These are phyloP conservation scores for Blastomussa wellsi DNA, from an alignment of 92 coral and sea anemone species.

Conservation along the genomic window DNA sequence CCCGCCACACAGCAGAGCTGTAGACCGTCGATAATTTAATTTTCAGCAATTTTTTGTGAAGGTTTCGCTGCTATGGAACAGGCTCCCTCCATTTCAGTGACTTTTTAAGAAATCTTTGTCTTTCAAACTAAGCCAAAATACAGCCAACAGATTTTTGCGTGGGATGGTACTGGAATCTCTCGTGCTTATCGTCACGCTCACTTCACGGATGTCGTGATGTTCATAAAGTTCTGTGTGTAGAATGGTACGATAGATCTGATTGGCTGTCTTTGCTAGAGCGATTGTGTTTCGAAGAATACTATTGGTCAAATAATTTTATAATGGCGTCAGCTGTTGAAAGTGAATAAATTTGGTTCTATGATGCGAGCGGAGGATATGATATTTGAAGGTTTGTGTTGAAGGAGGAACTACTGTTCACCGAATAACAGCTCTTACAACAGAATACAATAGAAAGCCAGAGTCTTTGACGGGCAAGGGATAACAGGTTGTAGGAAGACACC, in stretches of 20 bases:
- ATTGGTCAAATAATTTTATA: slow-evolving; percentile 76
- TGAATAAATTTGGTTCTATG: slow-evolving; percentile 21
- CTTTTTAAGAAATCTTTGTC: neutral
- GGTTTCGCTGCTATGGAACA: neutral
- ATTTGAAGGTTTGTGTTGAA: slow-evolving; percentile 17
- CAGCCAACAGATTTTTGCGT: neutral
- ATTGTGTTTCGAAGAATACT: slow-evolving; percentile 34
- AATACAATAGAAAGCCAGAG: neutral
- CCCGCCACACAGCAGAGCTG: neutral
- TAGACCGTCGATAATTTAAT: neutral
- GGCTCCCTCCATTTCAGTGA: neutral
- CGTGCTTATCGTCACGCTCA: slow-evolving; percentile 25
- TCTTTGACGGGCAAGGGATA: neutral
- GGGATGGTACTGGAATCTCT: neutral
- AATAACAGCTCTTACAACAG: slow-evolving; percentile 6
- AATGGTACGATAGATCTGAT: slow-evolving; percentile 23
- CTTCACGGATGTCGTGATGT: slow-evolving; percentile 27
- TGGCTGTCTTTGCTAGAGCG: slow-evolving; percentile 38
- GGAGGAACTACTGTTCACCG: slow-evolving; percentile 25
- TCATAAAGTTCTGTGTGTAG: too few relatives aligned
- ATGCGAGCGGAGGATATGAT: slow-evolving; percentile 7
- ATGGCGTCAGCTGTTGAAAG: slow-evolving; percentile 82
- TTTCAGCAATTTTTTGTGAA: neutral
- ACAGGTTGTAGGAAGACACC: neutral
- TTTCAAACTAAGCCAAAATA: neutral